These are phyloP conservation scores for Hirtodrosophila confusa DNA, from an alignment of 2,888 invertebrate species.

Conservation along the genomic window DNA sequence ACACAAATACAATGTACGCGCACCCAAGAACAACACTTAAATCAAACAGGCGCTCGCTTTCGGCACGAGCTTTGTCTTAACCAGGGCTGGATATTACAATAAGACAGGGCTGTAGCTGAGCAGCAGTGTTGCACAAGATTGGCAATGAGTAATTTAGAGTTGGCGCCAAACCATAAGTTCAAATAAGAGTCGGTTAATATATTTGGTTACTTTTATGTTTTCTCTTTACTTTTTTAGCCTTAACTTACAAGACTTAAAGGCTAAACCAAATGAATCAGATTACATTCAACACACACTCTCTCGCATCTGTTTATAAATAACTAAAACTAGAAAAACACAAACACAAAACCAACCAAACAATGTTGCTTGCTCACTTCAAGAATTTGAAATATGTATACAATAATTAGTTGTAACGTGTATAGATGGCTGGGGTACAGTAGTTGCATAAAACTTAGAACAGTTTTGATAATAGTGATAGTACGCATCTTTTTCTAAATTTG, in stretches of 20 bases:
- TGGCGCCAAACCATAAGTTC: conserved; percentile 21
- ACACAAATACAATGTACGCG: not conserved
- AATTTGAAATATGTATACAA: conserved; percentile 47
- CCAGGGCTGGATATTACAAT: too few relatives aligned
- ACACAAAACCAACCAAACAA: conserved; percentile 66
- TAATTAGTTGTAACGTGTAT: conserved; percentile 31
- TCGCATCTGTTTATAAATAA: conserved; percentile 63
- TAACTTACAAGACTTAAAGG: conserved; percentile 58
- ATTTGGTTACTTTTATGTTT: conserved; percentile 55
- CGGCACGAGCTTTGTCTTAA: not conserved
- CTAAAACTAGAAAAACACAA: conserved; percentile 77
- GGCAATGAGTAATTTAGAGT: not conserved
- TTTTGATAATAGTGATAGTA: conserved; percentile 56
- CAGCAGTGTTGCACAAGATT: too few relatives aligned
- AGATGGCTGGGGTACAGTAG: conserved; percentile 36
- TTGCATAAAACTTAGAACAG: conserved; percentile 75
- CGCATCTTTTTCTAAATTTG: conserved; percentile 32
- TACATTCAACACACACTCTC: conserved; percentile 54
- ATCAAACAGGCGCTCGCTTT: conserved; percentile 29
- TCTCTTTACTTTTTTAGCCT: conserved; percentile 67
- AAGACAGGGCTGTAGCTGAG: conserved; percentile 2
- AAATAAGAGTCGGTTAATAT: conserved; percentile 29
- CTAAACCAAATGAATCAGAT: conserved; percentile 62
- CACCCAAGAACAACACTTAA: not conserved
- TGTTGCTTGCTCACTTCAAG: conserved; percentile 48